These are phyloP conservation scores for Malthinus seriepunctatus DNA, from an alignment of 2,888 invertebrate genomes.

Conservation along the genomic window DNA sequence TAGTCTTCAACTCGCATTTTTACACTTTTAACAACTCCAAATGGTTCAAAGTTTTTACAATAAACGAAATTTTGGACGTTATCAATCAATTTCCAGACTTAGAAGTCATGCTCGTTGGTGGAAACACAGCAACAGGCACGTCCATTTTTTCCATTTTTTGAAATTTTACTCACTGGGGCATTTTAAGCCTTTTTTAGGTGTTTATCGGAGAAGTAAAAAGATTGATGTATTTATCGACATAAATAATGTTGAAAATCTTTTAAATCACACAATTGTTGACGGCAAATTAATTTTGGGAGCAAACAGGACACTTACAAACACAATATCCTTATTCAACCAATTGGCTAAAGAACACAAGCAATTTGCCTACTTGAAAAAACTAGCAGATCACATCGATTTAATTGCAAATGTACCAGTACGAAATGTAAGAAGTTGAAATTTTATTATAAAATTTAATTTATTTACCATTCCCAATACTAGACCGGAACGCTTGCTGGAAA, in stretches of 20 bases:
- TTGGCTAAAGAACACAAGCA: conserved; percentile 53
- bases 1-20: conserved; percentile 43
- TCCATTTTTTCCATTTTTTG: conserved; percentile 3
- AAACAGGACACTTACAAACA: conserved; percentile 60
- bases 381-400: conserved; percentile 67
- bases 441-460: conserved; percentile 35
- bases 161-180: no score
- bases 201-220: conserved; percentile 51
- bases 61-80: conserved; percentile 61
- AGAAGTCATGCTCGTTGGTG: conserved; percentile 67
- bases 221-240: conserved; percentile 67
- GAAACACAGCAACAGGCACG: conserved; percentile 75
- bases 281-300: conserved; percentile 62
- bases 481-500: conserved; percentile 76
- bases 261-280: conserved; percentile 50
- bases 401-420: conserved; percentile 73
- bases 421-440: conserved; percentile 62
- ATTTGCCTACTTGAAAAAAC: conserved; percentile 62
- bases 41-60: conserved; percentile 63
- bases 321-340: conserved; percentile 58
- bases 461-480: conserved; percentile 47
- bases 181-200: conserved; percentile 48
- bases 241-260: conserved; percentile 62
- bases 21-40: conserved; percentile 49
- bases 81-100: conserved; percentile 52